Percentiles rank a stretch among this genome's conserved stretches.
These are phyloP conservation scores for Cosmopolites sordidus DNA, from an alignment of 2,888 invertebrate genomes.

Conservation along the genomic window DNA sequence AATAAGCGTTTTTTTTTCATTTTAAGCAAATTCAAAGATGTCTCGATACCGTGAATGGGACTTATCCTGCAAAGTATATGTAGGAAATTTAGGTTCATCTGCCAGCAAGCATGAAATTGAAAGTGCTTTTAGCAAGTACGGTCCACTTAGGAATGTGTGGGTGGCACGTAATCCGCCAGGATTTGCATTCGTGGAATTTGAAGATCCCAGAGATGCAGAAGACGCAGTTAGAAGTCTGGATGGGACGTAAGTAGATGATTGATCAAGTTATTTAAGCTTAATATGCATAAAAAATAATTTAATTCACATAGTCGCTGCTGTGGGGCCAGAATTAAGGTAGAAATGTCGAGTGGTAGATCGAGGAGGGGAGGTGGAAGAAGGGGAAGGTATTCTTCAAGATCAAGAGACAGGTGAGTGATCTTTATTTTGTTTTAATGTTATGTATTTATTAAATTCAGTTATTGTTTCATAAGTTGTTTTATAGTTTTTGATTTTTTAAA, in stretches of 20 bases:
- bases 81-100: conserved; percentile 88
- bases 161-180: conserved; percentile 96
- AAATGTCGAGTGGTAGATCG: conserved; percentile 88
- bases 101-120: conserved; percentile 92
- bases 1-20: no score
- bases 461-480: conserved; percentile 3
- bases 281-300: no score
- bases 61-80: conserved; percentile 88
- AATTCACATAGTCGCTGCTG: conserved; percentile 67
- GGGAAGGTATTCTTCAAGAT: conserved; percentile 40
- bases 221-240: conserved; percentile 69
- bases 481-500: background rate
- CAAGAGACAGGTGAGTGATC: conserved; percentile 35
- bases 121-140: conserved; percentile 89
- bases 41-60: conserved; percentile 79
- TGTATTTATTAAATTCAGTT: background rate
- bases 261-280: no score
- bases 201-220: conserved; percentile 88
- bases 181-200: conserved; percentile 92
- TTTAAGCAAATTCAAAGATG: conserved; percentile 47
- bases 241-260: conserved; percentile 43
- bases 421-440: conserved; percentile 1
- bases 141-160: conserved; percentile 91
- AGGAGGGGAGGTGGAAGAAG: conserved; percentile 53
- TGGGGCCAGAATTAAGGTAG: conserved; percentile 84